These are phyloP conservation scores for Ictidomys tridecemlineatus DNA, from an alignment of 2,113 vertebrate species.

Conservation along the genomic window DNA sequence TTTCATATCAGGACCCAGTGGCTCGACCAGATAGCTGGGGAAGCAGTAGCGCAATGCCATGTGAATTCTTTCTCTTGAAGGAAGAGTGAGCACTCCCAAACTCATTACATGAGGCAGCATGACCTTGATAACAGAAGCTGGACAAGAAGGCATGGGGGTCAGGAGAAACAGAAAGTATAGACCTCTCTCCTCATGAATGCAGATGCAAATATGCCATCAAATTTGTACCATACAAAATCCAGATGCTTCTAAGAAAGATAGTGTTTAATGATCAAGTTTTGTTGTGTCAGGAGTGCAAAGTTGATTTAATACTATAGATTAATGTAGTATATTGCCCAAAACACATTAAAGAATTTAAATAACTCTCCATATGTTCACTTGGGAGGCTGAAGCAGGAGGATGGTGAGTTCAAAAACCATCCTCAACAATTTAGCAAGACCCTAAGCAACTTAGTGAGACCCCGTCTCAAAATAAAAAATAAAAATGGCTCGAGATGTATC, in stretches of 20 bases:
- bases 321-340: background rate
- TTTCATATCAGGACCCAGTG: background rate
- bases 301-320: conserved; percentile 41
- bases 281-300: background rate
- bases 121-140: background rate
- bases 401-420: too few species aligned
- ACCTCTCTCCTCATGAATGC: background rate
- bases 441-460: too few species aligned
- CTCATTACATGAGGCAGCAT: background rate
- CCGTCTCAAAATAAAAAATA: too few species aligned
- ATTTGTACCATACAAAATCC: background rate
- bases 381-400: too few species aligned
- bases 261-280: background rate
- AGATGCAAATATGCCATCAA: background rate
- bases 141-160: background rate
- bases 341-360: background rate
- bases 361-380: background rate
- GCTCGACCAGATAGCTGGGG: background rate
- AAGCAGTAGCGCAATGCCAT: background rate
- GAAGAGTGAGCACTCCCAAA: background rate
- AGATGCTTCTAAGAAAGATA: background rate
- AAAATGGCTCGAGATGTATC: too few species aligned
- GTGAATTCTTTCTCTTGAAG: background rate
- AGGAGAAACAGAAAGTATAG: background rate
- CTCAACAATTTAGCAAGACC: too few species aligned